Conservation (phyloP, 2,113 vertebrate genomes). For the Clinocottus analis region DNA sequence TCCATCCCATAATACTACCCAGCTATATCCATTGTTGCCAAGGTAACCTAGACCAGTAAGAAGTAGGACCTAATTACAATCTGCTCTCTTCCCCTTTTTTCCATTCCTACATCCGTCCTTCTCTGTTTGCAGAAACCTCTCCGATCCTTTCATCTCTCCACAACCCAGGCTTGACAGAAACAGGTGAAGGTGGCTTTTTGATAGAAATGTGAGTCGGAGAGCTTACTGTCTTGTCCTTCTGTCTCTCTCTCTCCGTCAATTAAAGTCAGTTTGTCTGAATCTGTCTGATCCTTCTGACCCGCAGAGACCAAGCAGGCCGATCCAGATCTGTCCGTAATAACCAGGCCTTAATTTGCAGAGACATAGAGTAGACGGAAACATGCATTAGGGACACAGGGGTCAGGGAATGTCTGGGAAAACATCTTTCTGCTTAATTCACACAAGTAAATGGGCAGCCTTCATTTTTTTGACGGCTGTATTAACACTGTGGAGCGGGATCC, state of each 20-base stretch:
- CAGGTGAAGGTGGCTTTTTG: conserved; percentile 44
- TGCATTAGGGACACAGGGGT: conserved; percentile 55
- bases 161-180: conserved; percentile 42
- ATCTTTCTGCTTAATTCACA: conserved; percentile 40
- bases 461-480: conserved; percentile 37
- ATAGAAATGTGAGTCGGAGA: conserved; percentile 29
- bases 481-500: conserved; percentile 28
- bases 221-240: conserved; percentile 22
- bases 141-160: conserved; percentile 34
- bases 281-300: conserved; percentile 59
- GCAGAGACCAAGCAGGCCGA: conserved; percentile 7
- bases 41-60: conserved; percentile 58
- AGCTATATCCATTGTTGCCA: conserved; percentile 62
- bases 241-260: conserved; percentile 61
- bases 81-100: conserved; percentile 17
- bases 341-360: conserved; percentile 21
- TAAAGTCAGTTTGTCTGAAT: conserved; percentile 57
- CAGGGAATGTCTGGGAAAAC: conserved; percentile 32
- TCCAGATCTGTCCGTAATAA: conserved; percentile 43
- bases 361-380: conserved; percentile 8
- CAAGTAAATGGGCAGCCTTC: conserved; percentile 32
- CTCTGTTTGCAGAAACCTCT: conserved; percentile 18
- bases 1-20: conserved; percentile 33
- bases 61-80: conserved; percentile 67
- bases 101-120: background rate